These are phyloP conservation scores for Irena cyanogastra DNA, from an alignment of 2,113 vertebrate species.

Conservation along the genomic window DNA sequence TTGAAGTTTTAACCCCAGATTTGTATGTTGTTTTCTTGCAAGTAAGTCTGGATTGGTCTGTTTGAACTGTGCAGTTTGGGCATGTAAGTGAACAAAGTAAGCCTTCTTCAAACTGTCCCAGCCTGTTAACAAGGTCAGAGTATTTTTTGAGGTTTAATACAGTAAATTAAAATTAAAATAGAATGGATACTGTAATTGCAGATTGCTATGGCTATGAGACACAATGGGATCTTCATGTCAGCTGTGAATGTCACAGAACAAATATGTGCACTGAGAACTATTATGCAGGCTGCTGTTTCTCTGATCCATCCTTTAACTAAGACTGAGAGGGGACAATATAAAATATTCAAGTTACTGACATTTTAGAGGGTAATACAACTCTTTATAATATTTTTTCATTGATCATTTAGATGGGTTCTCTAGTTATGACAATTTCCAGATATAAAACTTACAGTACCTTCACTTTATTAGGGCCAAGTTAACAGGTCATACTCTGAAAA, in stretches of 20 bases:
- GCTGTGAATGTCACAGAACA: background rate
- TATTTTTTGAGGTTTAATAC: background rate
- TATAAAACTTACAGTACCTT: background rate
- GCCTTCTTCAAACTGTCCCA: constrained; percentile 33
- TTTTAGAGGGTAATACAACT: background rate
- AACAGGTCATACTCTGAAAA: background rate
- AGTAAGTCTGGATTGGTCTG: constrained; percentile 69
- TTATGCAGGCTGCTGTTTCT: background rate
- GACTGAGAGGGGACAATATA: background rate
- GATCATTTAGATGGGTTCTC: background rate
- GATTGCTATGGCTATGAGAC: background rate
- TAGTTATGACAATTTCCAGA: background rate
- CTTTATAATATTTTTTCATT: background rate
- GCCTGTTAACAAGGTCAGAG: constrained; percentile 50
- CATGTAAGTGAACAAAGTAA: constrained; percentile 67
- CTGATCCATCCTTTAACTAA: background rate
- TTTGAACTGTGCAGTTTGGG: constrained; percentile 28
- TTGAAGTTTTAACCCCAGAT: constrained; percentile 1
- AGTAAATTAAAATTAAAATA: background rate
- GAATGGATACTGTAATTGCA: background rate
- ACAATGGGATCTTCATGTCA: background rate
- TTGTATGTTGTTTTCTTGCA: constrained; percentile 65
- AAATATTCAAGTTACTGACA: background rate
- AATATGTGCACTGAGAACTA: background rate
- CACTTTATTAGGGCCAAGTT: background rate